Conservation (phyloP, 2,797 vertebrate species). For the Chromobotia macracanthus region DNA sequence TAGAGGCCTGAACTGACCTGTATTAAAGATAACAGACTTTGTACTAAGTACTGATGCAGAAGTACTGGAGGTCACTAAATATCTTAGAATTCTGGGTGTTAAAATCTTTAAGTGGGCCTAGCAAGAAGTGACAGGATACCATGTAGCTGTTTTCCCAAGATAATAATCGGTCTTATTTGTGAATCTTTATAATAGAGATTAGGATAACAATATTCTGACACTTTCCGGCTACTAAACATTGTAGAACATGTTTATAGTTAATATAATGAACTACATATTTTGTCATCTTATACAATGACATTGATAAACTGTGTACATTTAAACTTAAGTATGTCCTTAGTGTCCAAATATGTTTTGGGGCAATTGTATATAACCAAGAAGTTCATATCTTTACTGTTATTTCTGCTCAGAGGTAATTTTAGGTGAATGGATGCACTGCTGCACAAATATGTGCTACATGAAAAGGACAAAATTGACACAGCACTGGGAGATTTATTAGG, state of each 20-base stretch:
- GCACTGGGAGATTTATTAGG: conserved; percentile 8
- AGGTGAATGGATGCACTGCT: conserved; percentile 19
- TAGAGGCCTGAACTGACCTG: not conserved
- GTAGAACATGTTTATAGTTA: not conserved
- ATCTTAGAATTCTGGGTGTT: not conserved
- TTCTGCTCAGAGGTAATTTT: conserved; percentile 1
- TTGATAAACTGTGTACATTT: not conserved
- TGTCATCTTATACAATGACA: not conserved
- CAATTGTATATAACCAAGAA: not conserved
- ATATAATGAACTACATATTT: not conserved
- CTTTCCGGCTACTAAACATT: not conserved
- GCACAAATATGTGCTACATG: conserved; percentile 2
- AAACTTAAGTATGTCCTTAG: not conserved
- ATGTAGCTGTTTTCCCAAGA: not conserved
- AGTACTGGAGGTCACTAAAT: not conserved
- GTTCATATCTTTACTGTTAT: not conserved
- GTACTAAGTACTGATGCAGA: too few relatives aligned
- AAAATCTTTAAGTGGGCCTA: not conserved
- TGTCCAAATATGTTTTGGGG: not conserved
- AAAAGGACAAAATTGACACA: conserved; percentile 1
- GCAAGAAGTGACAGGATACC: not conserved
- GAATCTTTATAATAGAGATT: too few relatives aligned
- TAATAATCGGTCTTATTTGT: not conserved
- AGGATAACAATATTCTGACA: not conserved
- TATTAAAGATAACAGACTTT: conserved; percentile 1